These are phyloP conservation scores for Lacerta bilineata DNA, from an alignment of 2,797 vertebrate genomes.

Conservation along the genomic window DNA sequence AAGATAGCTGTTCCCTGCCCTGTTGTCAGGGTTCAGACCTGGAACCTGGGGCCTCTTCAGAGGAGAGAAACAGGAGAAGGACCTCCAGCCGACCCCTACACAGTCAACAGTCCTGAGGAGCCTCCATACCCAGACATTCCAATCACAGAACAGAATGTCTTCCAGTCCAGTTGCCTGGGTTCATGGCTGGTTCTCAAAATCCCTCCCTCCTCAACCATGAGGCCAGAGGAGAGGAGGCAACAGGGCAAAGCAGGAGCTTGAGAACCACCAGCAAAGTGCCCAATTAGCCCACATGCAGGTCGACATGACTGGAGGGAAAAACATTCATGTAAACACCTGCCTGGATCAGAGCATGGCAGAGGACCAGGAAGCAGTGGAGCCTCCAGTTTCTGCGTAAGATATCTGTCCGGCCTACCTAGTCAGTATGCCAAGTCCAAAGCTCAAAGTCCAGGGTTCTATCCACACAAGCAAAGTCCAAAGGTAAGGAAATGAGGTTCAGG, in stretches of 20 bases:
- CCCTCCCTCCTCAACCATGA: background rate
- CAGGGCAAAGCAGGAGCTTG: background rate
- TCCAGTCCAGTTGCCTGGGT: background rate
- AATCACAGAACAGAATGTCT: background rate
- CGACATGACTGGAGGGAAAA: background rate
- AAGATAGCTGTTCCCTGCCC: background rate
- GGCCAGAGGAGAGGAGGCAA: background rate
- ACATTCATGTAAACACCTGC: background rate
- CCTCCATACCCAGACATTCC: background rate
- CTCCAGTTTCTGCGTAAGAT: background rate
- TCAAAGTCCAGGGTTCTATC: no score
- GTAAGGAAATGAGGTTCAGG: no score
- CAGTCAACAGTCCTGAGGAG: background rate
- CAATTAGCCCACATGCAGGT: background rate
- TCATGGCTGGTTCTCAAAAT: background rate
- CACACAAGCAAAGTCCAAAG: no score
- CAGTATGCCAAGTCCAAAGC: no score
- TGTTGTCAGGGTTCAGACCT: no score
- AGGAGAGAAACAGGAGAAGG: background rate
- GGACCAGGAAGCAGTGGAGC: background rate
- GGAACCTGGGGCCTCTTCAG: background rate
- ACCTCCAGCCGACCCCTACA: background rate
- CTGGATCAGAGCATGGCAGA: background rate
- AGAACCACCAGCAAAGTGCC: background rate
- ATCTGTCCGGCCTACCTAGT: background rate